Percentiles rank a stretch among this genome's conserved stretches.
Conservation (phyloP, 2,888 invertebrate genomes). For the Noctuana brunneofusca region DNA sequence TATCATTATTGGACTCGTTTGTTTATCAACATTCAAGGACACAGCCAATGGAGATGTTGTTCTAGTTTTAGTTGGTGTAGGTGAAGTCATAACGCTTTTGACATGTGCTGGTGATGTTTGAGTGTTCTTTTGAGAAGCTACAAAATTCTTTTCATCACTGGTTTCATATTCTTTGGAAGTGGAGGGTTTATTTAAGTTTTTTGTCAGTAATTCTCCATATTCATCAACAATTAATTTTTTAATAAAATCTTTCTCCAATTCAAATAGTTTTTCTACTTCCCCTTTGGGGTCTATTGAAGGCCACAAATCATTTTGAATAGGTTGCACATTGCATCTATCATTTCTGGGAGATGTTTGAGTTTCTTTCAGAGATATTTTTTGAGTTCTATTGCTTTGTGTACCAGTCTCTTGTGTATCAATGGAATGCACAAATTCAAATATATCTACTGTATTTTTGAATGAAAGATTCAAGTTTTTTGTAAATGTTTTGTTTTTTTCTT, state of each 20-base stretch:
- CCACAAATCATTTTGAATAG: constrained; percentile 72
- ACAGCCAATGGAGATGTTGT: constrained; percentile 69
- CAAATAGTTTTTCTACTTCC: constrained; percentile 68
- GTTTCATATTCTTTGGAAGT: constrained; percentile 51
- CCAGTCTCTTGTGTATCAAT: constrained; percentile 71
- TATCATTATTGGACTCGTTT: constrained; percentile 66
- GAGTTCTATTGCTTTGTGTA: constrained; percentile 64
- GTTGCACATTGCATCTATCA: constrained; percentile 55
- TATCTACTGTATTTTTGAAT: constrained; percentile 69
- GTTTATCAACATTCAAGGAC: constrained; percentile 57
- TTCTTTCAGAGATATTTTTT: constrained; percentile 68
- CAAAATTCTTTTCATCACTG: constrained; percentile 49
- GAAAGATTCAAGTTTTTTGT: constrained; percentile 63
- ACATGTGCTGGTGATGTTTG: constrained; percentile 76
- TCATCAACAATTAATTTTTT: constrained; percentile 72
- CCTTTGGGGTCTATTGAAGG: constrained; percentile 60
- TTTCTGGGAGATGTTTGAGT: constrained; percentile 72
- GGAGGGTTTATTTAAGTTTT: constrained; percentile 65
- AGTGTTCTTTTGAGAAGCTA: constrained; percentile 67
- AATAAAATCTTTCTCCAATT: constrained; percentile 73
- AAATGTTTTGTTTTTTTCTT: constrained; percentile 48
- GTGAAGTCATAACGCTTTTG: constrained; percentile 75
- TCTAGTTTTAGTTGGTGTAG: constrained; percentile 68
- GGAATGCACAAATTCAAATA: constrained; percentile 72
- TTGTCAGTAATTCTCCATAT: constrained; percentile 69